Evolutionary conservation across 2,113 vertebrate species (phyloP).

Genomic region (Chiloscyllium plagiosum): DNA sequence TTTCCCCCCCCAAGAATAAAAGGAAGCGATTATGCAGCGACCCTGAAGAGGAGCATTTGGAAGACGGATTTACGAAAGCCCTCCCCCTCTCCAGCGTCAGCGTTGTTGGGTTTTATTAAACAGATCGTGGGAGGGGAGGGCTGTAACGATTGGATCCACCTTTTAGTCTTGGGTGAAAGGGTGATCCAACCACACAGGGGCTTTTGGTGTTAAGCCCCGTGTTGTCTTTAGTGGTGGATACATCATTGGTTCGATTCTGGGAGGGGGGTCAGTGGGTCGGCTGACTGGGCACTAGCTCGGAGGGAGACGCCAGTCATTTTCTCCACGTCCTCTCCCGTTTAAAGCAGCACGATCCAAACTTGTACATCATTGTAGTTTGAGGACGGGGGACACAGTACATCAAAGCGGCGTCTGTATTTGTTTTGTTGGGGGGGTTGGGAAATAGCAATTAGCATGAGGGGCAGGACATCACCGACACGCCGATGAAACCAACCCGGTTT

Average conservation of each 20-base stretch:
- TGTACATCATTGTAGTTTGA: not conserved
- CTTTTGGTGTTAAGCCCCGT: too few species aligned
- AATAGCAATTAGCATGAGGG: not conserved
- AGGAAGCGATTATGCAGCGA: not conserved
- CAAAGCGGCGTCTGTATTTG: not conserved
- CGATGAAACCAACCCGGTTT: not conserved
- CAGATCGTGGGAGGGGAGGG: not conserved
- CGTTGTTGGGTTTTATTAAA: not conserved
- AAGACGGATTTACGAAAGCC: not conserved
- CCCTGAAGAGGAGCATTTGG: not conserved
- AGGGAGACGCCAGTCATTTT: not conserved
- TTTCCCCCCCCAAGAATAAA: too few species aligned
- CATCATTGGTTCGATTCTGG: too few species aligned
- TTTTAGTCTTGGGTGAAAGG: too few species aligned
- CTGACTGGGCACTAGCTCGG: not conserved
- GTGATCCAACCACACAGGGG: too few species aligned
- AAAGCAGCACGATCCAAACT: not conserved
- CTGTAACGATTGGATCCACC: too few species aligned
- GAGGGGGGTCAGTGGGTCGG: not conserved
- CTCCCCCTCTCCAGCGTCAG: too few species aligned
- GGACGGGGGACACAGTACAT: not conserved
- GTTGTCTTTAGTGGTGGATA: too few species aligned
- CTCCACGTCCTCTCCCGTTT: not conserved
- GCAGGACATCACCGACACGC: too few species aligned
- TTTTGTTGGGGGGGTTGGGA: too few species aligned